phyloP scores from a whole-genome alignment of 1,140 invertebrate species.

The Drosophila pruinosa region DNA sequence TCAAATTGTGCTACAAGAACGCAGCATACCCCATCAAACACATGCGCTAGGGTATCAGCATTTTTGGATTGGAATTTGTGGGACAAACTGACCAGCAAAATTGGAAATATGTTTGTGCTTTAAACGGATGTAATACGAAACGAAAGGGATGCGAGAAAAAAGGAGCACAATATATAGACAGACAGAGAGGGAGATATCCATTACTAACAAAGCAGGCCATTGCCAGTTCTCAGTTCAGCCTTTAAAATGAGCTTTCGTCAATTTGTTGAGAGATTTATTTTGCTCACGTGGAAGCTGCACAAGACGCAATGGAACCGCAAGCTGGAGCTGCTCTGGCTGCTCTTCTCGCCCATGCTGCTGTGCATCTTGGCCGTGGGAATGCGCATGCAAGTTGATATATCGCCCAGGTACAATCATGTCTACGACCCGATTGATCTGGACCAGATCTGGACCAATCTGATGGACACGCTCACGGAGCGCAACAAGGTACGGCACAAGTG shows the following conservation, averaged over 20 bases:
- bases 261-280: conserved; percentile 31
- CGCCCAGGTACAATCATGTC: not conserved
- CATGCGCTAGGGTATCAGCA: not conserved
- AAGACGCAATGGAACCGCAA: conserved; percentile 43
- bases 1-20: too few species aligned
- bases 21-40: not conserved
- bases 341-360: conserved; percentile 20
- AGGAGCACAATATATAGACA: not conserved
- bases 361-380: conserved; percentile 26
- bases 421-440: conserved; percentile 40
- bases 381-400: not conserved
- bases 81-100: not conserved
- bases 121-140: conserved; percentile 23
- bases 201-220: not conserved
- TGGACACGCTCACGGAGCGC: conserved; percentile 6
- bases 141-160: not conserved
- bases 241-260: conserved; percentile 40
- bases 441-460: conserved; percentile 33
- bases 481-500: not conserved
- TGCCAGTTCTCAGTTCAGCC: not conserved
- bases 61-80: not conserved
- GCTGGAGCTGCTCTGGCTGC: conserved; percentile 24
- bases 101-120: conserved; percentile 1
- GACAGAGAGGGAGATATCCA: not conserved
- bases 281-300: conserved; percentile 54